Percentiles rank a stretch among this genome's conserved stretches.
Conservation (phyloP, 2,888 invertebrate species). For the Octonoba sinensis region DNA sequence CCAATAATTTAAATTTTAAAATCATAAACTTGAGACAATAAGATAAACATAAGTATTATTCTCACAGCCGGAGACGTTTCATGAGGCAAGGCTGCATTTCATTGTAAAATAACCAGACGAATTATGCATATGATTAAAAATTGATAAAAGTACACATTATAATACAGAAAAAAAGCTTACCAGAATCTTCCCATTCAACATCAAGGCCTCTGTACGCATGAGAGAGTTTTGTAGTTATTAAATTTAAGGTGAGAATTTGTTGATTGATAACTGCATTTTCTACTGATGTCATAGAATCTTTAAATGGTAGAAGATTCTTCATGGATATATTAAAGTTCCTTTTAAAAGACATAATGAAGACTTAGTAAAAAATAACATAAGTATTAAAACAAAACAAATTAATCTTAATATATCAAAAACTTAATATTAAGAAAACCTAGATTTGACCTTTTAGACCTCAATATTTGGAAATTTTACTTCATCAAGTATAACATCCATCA, state of each 20-base stretch:
- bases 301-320: slow-evolving; percentile 33
- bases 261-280: slow-evolving; percentile 76
- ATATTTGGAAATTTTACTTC: too few species aligned
- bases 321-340: slow-evolving; percentile 50
- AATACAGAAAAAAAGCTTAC: slow-evolving; percentile 30
- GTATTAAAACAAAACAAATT: not conserved
- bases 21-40: too few species aligned
- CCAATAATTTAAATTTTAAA: too few species aligned
- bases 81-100: too few species aligned
- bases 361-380: too few species aligned
- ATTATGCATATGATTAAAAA: too few species aligned
- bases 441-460: too few species aligned
- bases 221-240: slow-evolving; percentile 84
- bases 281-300: slow-evolving; percentile 23
- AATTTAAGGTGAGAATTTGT: slow-evolving; percentile 82
- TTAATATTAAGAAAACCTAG: not conserved
- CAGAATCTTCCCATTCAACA: slow-evolving; percentile 80
- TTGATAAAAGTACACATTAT: not conserved
- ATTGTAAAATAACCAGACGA: too few species aligned
- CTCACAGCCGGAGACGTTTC: too few species aligned
- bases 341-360: slow-evolving; percentile 2
- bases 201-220: slow-evolving; percentile 92
- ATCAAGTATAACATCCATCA: too few species aligned
- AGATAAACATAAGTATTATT: too few species aligned
- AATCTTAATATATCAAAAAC: not conserved